Percentiles rank a stretch among this genome's conserved stretches.
These are phyloP conservation scores for Euschistus heros DNA, from an alignment of 1,140 invertebrate species.

Conservation along the genomic window DNA sequence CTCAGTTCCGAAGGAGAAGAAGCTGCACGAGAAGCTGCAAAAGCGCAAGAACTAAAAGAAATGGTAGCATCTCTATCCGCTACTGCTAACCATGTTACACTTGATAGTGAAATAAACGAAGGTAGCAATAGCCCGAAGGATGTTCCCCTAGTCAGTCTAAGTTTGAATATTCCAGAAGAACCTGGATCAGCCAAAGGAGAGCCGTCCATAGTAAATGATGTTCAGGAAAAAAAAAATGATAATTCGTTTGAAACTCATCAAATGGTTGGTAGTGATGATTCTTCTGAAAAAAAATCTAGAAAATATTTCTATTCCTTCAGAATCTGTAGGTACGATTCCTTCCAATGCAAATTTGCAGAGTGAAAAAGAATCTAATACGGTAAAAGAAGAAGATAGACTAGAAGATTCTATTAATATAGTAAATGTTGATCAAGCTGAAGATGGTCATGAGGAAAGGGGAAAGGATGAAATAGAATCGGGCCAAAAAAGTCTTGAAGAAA, in stretches of 20 bases:
- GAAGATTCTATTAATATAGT: too few species aligned
- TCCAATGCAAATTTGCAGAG: too few species aligned
- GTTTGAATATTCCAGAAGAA: background rate
- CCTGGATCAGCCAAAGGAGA: background rate
- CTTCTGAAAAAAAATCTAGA: too few species aligned
- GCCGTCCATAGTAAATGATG: background rate
- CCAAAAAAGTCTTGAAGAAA: background rate
- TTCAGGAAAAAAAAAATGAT: background rate
- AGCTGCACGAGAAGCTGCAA: slow-evolving; percentile 21
- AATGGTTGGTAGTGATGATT: too few species aligned
- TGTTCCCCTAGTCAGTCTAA: background rate
- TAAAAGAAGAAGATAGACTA: too few species aligned
- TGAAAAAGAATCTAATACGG: too few species aligned
- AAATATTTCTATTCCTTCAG: too few species aligned
- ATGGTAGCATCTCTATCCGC: slow-evolving; percentile 1
- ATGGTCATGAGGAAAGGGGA: background rate
- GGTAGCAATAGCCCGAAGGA: background rate
- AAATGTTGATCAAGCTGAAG: background rate
- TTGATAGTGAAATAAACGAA: background rate
- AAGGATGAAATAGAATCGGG: background rate
- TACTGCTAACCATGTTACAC: background rate
- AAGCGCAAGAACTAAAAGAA: slow-evolving; percentile 14
- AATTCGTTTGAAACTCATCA: too few species aligned
- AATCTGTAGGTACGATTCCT: too few species aligned
- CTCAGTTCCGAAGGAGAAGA: slow-evolving; percentile 23